Base-by-base conservation (phyloP, 2,888 invertebrate genomes). In the Pollenia amentaria region DNA sequence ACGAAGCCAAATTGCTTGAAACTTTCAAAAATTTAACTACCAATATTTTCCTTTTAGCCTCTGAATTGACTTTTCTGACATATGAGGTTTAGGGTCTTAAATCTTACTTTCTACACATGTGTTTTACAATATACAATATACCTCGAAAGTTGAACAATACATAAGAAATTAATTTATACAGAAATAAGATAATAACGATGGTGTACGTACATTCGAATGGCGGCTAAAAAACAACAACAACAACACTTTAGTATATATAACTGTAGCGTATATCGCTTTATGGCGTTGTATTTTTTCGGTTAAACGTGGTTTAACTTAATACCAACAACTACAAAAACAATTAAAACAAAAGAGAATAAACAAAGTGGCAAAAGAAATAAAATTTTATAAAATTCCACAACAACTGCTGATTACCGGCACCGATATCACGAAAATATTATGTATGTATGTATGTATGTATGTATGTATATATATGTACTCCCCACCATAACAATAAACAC, bases 371-470 rank as follows among this genome's bases (percentile, higher is more conserved):
- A n/a, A 7, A 57, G 29, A 55, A 10, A 18, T 11, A 55, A 51
- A 38, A 51, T 38, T 11, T 12, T 67, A 14, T 75, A 51, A 77
- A 21, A 16, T 14, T 14, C 18, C 46, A 51, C 69, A 60, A 51
- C 38, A 46, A 42, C 60, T 69, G 40, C 69, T 78, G 40, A 78
- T 69, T 73, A 67, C 75, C 81, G 60, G 73, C 51, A 73, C 64
- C 67, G 69, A 82, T 69, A 67, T 75, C 75, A 60, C 69, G 29
- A 57, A 76, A 60, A 82, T 18, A 64, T n/a, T 57, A 12, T 42
- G 6, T 64, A 42, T 14, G 16, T 40, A 64, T 14, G 10, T n/a
- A 40, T 8, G 18, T 40, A 64, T 6, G 10, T 42, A 64, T 11
- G 11, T 64, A 55, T 21, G 21, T 55, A 55, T 21, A 21, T 57